Base-by-base conservation (phyloP, 1,140 invertebrate species). In the Triops cancriformis region DNA sequence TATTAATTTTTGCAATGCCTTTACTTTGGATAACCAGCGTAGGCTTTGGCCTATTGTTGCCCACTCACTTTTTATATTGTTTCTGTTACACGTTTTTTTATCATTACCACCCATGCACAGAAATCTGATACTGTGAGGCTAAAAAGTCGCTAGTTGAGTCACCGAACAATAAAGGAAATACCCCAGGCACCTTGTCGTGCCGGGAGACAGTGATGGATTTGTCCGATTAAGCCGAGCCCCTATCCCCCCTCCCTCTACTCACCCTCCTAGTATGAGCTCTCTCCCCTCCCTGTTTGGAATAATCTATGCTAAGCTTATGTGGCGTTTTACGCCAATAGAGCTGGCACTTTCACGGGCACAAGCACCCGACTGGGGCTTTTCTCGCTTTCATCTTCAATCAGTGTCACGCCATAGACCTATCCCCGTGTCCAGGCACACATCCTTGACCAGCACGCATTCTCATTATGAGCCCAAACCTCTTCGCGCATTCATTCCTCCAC, bases 291-390 rank as follows among this genome's bases (percentile, higher is more conserved):
- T 64, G 51, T 64, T 64, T 23, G 51, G 51, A 64, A 64, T 64
- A n/a, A 64, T 64, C 51, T 64, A 64, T 64, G 51, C 51, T 64
- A 64, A 64, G 51, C 51, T 64, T 64, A 64, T 64, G 51, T 64
- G 51, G 51, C 51, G 23, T 64, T 64, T 64, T 64, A 64, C 51
- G 23, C 51, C 51, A 64, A 64, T 64, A 64, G 51, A 64, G 51
- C 9, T 64, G 51, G 51, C 51, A 64, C 51, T 64, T 64, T 64
- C 23, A 64, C 51, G 51, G n/a, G 51, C 18, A 6, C 51, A n/a
- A 23, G 51, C 51, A 64, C 18, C 51, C 51, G 51, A 64, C 51
- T 64, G 51, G 51, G 51, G 51, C 51, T 64, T 64, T 64, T 64
- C 51, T 64, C 14, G 51, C 51, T 64, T 64, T 64, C 51, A 64